phyloP scores from a whole-genome alignment of 2,113 vertebrate genomes.

The Chinchilla lanigera region DNA sequence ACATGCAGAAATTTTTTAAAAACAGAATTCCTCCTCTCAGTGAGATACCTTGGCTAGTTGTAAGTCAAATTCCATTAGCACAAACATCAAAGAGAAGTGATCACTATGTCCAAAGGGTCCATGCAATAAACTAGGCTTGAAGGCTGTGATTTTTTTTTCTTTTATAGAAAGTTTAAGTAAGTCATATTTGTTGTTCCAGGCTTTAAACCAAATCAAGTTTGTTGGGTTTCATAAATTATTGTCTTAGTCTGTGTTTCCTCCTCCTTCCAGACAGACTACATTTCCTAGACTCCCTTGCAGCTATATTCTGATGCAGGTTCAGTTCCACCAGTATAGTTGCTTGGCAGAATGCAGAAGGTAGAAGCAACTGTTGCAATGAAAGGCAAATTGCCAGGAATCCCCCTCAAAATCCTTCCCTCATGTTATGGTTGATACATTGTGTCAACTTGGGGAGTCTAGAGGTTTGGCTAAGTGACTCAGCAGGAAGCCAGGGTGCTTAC shows the following conservation, averaged over 20 bases:
- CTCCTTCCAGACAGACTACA: neutral
- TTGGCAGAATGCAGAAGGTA: neutral
- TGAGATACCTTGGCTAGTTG: neutral
- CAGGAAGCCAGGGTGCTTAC: no score
- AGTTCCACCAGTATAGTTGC: neutral
- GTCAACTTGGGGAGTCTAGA: no score
- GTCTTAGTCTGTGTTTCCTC: neutral
- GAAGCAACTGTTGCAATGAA: neutral
- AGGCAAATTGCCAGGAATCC: neutral
- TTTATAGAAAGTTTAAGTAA: neutral
- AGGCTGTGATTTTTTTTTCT: neutral
- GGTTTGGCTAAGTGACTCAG: no score
- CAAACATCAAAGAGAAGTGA: neutral
- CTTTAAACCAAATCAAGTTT: slow-evolving; percentile 25
- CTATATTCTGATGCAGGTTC: neutral
- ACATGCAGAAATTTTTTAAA: neutral
- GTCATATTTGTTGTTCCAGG: neutral
- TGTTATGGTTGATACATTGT: no score
- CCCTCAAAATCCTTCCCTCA: neutral
- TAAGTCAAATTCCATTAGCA: neutral
- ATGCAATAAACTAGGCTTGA: neutral
- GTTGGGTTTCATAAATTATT: neutral
- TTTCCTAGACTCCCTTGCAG: neutral
- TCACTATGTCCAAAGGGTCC: neutral
- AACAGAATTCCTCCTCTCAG: neutral